Evolutionary conservation across 2,888 invertebrate species (phyloP), one percentile per base, ranked within the genome.

Genomic region (Drosophila neotestacea): DNA sequence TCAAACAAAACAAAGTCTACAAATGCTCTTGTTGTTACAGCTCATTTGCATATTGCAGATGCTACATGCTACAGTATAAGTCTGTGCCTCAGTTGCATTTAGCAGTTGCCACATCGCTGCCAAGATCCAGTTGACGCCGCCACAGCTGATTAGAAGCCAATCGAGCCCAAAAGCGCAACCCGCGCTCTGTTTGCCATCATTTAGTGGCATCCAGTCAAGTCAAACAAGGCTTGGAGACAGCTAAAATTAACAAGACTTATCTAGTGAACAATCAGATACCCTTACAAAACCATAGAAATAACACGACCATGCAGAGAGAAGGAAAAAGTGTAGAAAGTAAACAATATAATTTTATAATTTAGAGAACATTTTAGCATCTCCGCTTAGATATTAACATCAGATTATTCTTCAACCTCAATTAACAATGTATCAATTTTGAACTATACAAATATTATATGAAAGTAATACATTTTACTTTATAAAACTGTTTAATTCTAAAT

Each of bases 151-250:
- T 84, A 81, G 81, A 72, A 61, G 77, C 84, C 65, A 86, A 85
- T 84, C 86, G 86, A 74, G 81, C 71, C 70, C 78, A 63, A 68
- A 62, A 61, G 70, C 63, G 78, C 74, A 54, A 32, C 69, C 58
- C 66, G 65, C 83, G 69, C 78, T 74, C 77, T 86, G 79, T 90
- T 90, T 91, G 77, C 73, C 78, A 82, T 89, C 89, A 69, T 89
- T 90, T 91, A 90, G 90, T 85, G 80, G 72, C 70, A 75, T 28
- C 74, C 79, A 81, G 84, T 84, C 65, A 85, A 85, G 64, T 64
- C 85, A 85, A 85, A 85, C 70, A 85, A 59, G 11, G 46, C 56
- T 11, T 7, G 42, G 16, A 55, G 52, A 13, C 41, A 39, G 39
- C 64, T 51, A 13, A 30, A 41, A 28, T 32, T n/a, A 5, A 34